phyloP scores from a whole-genome alignment of 1,140 invertebrate genomes.

The Drosophila lacertosa region DNA sequence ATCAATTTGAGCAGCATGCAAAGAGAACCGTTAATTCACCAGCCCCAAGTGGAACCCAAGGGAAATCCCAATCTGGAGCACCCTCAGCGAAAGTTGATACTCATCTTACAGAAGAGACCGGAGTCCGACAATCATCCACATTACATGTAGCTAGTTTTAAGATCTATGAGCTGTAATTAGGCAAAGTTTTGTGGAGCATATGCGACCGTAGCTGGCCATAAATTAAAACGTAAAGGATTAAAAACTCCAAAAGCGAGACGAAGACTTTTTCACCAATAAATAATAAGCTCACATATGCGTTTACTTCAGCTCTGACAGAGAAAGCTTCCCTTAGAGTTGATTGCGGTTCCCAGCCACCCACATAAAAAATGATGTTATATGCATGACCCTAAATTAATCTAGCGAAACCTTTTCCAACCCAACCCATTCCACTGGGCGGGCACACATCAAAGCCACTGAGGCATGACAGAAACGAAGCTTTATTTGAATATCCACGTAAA shows the following conservation, averaged over 20 bases:
- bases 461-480: conserved; percentile 74
- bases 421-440: conserved; percentile 4
- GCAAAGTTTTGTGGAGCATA: conserved; percentile 51
- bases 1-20: conserved; percentile 30
- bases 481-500: conserved; percentile 76
- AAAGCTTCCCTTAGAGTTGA: conserved; percentile 57
- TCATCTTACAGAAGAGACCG: conserved; percentile 10
- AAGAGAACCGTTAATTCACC: neutral
- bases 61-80: neutral
- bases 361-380: conserved; percentile 81
- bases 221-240: conserved; percentile 66
- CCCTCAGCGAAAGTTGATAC: conserved; percentile 9
- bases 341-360: conserved; percentile 49
- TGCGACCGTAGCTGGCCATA: conserved; percentile 57
- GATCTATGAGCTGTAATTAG: conserved; percentile 61
- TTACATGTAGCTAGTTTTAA: conserved; percentile 24
- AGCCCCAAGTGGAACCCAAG: neutral
- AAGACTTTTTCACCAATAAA: conserved; percentile 62
- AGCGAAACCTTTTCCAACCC: conserved; percentile 72
- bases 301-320: conserved; percentile 19
- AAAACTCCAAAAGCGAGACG: conserved; percentile 20
- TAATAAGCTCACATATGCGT: conserved; percentile 57
- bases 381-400: conserved; percentile 83
- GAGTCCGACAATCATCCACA: neutral
- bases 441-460: conserved; percentile 75